A percentile compares a stretch with the other conserved stretches of the same genome.
phyloP scores from a whole-genome alignment of 2,888 invertebrate species.

The Caenorhabditis doughertyi region DNA sequence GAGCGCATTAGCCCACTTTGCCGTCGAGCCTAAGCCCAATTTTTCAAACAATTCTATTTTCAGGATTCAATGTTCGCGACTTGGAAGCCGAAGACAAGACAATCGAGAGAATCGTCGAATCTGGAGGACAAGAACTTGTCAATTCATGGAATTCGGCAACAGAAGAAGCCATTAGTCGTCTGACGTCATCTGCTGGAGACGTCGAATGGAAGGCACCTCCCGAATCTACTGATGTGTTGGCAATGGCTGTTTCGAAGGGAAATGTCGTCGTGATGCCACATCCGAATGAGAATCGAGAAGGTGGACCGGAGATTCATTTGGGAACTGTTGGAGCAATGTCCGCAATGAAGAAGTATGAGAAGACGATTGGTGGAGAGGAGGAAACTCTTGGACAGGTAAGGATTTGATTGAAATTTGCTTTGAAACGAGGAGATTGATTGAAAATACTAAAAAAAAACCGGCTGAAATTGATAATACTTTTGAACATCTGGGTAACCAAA shows the following conservation, averaged over 20 bases:
- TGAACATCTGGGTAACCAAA: too few relatives aligned
- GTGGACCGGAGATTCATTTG: slow-evolving; percentile 71
- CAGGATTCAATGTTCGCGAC: slow-evolving; percentile 20
- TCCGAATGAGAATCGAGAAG: slow-evolving; percentile 77
- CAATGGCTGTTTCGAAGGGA: slow-evolving; percentile 78
- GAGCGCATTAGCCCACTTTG: too few relatives aligned
- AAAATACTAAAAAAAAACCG: too few relatives aligned
- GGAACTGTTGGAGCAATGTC: slow-evolving; percentile 78
- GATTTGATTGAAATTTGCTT: too few relatives aligned
- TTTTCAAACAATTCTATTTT: too few relatives aligned
- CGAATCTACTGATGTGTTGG: slow-evolving; percentile 77
- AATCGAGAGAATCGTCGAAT: slow-evolving; percentile 41
- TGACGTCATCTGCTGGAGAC: slow-evolving; percentile 59
- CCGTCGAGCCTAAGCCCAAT: too few relatives aligned
- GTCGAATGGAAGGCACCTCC: slow-evolving; percentile 76
- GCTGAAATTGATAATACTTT: too few relatives aligned
- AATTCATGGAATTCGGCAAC: slow-evolving; percentile 49
- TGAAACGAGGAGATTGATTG: too few relatives aligned
- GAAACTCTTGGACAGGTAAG: slow-evolving; percentile 6
- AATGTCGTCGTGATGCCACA: slow-evolving; percentile 81
- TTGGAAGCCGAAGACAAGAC: slow-evolving; percentile 30
- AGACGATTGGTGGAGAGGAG: slow-evolving; percentile 40
- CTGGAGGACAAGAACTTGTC: slow-evolving; percentile 57
- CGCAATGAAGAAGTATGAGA: slow-evolving; percentile 62
- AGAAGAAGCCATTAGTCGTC: slow-evolving; percentile 31